These are phyloP conservation scores for Halesus radiatus DNA, from an alignment of 1,140 invertebrate genomes.

Conservation along the genomic window DNA sequence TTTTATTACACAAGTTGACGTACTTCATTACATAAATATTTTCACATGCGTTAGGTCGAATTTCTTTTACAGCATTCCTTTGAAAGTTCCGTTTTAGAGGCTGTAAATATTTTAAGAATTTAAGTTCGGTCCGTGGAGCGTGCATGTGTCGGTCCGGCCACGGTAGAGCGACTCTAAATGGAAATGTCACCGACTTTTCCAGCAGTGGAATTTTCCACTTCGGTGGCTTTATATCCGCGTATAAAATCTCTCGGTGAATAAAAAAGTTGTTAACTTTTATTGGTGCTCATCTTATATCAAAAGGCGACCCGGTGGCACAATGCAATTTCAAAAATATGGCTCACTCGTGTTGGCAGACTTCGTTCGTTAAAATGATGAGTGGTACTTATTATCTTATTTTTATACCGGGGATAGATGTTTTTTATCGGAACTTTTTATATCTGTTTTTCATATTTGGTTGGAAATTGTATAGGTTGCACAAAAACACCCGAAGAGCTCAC, in stretches of 20 bases:
- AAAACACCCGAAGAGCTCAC: too few species aligned
- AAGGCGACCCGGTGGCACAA: background rate
- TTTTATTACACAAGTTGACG: too few species aligned
- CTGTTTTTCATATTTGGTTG: too few species aligned
- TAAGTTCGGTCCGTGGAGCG: background rate
- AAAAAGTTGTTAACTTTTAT: conserved; percentile 5
- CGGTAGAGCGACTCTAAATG: conserved; percentile 1
- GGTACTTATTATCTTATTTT: too few species aligned
- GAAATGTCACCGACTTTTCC: conserved; percentile 5
- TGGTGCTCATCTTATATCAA: background rate
- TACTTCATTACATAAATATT: too few species aligned
- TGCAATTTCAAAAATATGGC: conserved; percentile 10
- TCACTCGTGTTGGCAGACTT: background rate
- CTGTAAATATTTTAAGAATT: background rate
- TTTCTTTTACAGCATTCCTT: too few species aligned
- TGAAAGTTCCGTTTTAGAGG: background rate
- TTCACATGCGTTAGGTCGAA: too few species aligned
- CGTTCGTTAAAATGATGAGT: too few species aligned
- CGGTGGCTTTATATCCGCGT: conserved; percentile 13
- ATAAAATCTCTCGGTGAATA: conserved; percentile 1
- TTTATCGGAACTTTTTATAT: too few species aligned
- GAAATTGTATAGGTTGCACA: too few species aligned
- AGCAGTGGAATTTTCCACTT: conserved; percentile 16
- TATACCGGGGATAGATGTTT: too few species aligned
- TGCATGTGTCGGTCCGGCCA: background rate